These are phyloP conservation scores for Paramuricea clavata DNA, from an alignment of 92 coral and sea anemone genomes.

Conservation along the genomic window DNA sequence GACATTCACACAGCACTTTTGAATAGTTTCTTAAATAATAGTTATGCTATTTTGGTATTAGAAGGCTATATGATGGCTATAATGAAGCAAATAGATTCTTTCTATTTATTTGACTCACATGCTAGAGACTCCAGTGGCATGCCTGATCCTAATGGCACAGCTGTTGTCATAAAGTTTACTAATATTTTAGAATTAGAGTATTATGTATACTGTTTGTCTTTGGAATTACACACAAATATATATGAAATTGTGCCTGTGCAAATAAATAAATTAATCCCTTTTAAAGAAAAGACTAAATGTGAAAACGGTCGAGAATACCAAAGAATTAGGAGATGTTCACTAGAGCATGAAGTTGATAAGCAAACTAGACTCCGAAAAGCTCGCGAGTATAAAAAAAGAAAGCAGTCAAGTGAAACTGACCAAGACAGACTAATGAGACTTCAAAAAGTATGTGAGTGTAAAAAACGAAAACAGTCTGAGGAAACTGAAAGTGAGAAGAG, in stretches of 20 bases:
- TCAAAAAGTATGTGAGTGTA: not conserved
- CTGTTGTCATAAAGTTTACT: not conserved
- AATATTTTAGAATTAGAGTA: not conserved
- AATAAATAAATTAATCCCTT: not conserved
- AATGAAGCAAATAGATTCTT: no score
- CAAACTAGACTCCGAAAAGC: conserved; percentile 18
- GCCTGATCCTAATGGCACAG: no score
- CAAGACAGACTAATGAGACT: not conserved
- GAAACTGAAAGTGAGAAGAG: conserved; percentile 7
- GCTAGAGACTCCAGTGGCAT: no score
- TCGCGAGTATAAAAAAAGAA: no score
- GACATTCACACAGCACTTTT: no score
- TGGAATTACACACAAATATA: not conserved
- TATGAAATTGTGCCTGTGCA: not conserved
- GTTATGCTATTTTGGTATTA: no score
- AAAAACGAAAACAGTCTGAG: not conserved
- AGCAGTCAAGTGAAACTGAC: no score
- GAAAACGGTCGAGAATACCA: not conserved
- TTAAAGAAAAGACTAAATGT: not conserved
- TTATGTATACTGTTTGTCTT: not conserved
- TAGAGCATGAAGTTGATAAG: conserved; percentile 1
- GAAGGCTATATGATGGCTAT: no score
- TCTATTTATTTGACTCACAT: no score
- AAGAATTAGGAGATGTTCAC: not conserved
- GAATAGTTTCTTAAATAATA: no score